A percentile compares a stretch with the other conserved stretches of the same genome.
Evolutionary conservation across 2,113 vertebrate genomes (phyloP).

Genomic region (Microcebus murinus): DNA sequence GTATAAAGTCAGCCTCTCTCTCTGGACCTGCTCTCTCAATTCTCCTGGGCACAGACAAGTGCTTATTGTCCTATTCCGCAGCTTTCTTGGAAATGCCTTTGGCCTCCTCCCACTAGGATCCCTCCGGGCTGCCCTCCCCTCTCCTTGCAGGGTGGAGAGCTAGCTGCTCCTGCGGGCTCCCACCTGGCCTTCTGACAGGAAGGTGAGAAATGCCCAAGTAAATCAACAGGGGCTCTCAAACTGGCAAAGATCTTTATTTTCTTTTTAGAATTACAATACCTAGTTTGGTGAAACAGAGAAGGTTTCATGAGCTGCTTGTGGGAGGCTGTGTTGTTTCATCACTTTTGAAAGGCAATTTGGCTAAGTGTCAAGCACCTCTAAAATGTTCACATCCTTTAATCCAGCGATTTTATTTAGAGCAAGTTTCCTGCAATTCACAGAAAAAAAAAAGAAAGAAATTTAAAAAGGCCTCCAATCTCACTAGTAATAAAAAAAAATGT

Average conservation of each 20-base stretch:
- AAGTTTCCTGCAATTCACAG: constrained; percentile 5
- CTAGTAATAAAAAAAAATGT: background rate
- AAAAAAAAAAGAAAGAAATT: background rate
- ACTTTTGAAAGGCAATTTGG: background rate
- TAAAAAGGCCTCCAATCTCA: background rate
- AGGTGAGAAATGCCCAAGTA: background rate
- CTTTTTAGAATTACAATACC: background rate
- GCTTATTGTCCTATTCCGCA: background rate
- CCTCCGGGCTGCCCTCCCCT: background rate
- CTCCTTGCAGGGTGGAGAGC: background rate
- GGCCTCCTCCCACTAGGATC: background rate
- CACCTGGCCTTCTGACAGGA: background rate
- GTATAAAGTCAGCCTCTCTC: background rate
- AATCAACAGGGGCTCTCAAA: background rate
- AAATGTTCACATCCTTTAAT: constrained; percentile 39
- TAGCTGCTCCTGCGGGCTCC: background rate
- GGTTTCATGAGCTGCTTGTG: background rate
- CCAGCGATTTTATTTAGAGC: background rate
- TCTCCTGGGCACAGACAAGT: background rate
- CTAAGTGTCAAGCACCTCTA: background rate
- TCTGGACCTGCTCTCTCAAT: background rate
- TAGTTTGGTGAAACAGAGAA: background rate
- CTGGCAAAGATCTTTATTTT: background rate
- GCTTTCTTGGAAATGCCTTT: background rate
- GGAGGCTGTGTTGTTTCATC: background rate